Evolutionary conservation across 2,113 vertebrate genomes (phyloP).

Genomic region (Hylia prasina): DNA sequence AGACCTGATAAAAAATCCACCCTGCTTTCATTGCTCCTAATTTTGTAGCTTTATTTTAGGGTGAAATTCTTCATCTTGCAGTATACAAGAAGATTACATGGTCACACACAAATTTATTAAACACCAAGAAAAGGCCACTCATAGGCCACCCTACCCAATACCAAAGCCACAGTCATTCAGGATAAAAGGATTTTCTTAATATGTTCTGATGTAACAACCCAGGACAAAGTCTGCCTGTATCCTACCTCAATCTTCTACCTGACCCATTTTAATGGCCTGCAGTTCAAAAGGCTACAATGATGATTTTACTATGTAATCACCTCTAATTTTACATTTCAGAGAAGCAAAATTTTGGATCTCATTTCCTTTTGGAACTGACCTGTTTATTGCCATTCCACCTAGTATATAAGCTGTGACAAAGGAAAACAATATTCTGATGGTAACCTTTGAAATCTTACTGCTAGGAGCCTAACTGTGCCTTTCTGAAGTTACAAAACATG

Average conservation of each 20-base stretch:
- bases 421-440: not conserved
- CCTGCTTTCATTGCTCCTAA: not conserved
- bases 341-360: not conserved
- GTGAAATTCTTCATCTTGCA: not conserved
- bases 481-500: not conserved
- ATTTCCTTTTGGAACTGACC: not conserved
- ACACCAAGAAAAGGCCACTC: not conserved
- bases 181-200: not conserved
- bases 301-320: not conserved
- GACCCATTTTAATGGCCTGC: not conserved
- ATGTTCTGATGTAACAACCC: not conserved
- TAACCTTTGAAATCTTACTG: not conserved
- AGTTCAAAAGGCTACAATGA: not conserved
- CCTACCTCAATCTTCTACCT: not conserved
- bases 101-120: not conserved
- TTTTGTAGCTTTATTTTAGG: not conserved
- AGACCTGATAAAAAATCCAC: not conserved
- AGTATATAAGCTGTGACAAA: not conserved
- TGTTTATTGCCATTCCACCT: not conserved
- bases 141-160: not conserved
- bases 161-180: not conserved
- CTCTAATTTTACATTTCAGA: not conserved
- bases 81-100: not conserved
- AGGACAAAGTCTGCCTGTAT: not conserved
- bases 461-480: not conserved